Evolutionary conservation across 92 coral and sea anemone species (phyloP).

Genomic region (Epizoanthus illoricatus): DNA sequence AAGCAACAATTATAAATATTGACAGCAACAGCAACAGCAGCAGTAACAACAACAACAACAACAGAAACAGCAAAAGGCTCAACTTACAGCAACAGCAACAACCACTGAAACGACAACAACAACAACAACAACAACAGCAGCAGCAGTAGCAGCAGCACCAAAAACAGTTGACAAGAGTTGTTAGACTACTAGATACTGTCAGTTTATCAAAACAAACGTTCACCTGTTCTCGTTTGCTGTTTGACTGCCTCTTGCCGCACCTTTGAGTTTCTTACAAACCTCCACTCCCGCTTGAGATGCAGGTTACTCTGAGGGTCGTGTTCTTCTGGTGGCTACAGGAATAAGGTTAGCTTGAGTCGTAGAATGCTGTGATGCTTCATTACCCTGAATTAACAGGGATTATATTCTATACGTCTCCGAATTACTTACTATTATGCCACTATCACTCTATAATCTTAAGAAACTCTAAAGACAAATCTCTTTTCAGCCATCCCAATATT

Average conservation of each 20-base stretch:
- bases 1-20: too few species aligned
- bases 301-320: constrained; percentile 94
- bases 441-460: too few species aligned
- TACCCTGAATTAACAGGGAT: neutral
- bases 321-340: constrained; percentile 90
- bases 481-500: too few species aligned
- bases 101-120: neutral
- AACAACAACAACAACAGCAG: neutral
- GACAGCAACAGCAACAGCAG: too few species aligned
- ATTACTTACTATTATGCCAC: too few species aligned
- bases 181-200: neutral
- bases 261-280: constrained; percentile 90
- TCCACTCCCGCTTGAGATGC: constrained; percentile 92
- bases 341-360: neutral
- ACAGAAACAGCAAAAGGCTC: too few species aligned
- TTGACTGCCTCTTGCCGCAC: constrained; percentile 88
- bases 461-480: too few species aligned
- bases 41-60: too few species aligned
- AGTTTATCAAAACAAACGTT: neutral
- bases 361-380: neutral
- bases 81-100: too few species aligned
- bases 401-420: too few species aligned
- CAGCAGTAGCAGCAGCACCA: neutral
- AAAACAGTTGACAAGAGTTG: neutral
- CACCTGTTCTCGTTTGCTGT: constrained; percentile 85